These are phyloP conservation scores for Phyto melanocephala DNA, from an alignment of 2,888 invertebrate genomes.

Conservation along the genomic window DNA sequence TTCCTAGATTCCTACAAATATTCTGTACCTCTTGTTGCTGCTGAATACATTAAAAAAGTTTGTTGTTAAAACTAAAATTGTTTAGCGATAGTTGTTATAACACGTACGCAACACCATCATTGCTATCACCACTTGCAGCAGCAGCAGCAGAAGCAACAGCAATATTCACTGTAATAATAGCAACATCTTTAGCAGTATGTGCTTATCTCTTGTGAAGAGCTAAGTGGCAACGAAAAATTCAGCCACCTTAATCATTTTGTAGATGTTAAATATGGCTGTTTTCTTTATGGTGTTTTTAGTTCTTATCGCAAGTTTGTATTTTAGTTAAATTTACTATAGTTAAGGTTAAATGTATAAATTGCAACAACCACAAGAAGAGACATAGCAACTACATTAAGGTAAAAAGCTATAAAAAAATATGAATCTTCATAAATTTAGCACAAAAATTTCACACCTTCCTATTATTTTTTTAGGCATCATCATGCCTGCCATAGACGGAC, in stretches of 20 bases:
- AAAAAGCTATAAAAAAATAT: slow-evolving; percentile 59
- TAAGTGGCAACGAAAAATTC: not conserved
- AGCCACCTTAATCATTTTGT: slow-evolving; percentile 29
- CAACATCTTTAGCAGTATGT: not conserved
- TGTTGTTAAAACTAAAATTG: not conserved
- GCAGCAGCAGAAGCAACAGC: not conserved
- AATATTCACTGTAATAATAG: not conserved
- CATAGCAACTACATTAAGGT: not conserved
- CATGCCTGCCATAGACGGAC: not conserved
- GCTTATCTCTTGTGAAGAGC: not conserved
- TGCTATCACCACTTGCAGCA: not conserved
- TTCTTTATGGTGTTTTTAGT: not conserved
- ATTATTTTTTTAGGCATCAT: slow-evolving; percentile 16
- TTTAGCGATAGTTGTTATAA: not conserved
- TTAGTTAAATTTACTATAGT: slow-evolving; percentile 36
- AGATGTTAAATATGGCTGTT: slow-evolving; percentile 37
- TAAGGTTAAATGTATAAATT: slow-evolving; percentile 46
- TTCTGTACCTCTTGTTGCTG: not conserved
- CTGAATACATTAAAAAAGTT: slow-evolving; percentile 3
- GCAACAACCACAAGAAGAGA: not conserved
- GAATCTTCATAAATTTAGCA: slow-evolving; percentile 63
- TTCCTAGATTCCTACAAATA: not conserved
- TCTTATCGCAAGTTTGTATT: slow-evolving; percentile 38
- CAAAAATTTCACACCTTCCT: slow-evolving; percentile 59
- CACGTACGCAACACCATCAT: slow-evolving; percentile 41